Base-by-base conservation (phyloP, 2,797 vertebrate genomes). In the Aplochiton taeniatus region DNA sequence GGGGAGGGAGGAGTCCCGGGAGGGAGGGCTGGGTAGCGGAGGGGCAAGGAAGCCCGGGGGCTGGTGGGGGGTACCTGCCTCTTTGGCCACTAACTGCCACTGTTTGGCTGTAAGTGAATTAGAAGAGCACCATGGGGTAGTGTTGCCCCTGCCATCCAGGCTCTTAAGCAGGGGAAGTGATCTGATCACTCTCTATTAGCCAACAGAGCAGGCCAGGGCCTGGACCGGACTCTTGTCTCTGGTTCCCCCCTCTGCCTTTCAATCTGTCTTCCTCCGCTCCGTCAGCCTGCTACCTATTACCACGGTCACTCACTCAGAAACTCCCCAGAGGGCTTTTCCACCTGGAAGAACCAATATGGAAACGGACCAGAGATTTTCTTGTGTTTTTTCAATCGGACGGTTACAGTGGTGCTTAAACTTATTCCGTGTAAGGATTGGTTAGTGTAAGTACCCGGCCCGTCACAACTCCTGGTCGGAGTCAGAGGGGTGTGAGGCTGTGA, bases 21-120 rank as follows among this genome's bases (percentile, higher is more conserved):
- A 47, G 47, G 20, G 58, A 51, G 50, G 17, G 42, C 16, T 44
- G 11, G 43, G 12, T n/a, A 41, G 54, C 12, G 8, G 19, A n/a
- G 47, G 20, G 19, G 46, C 11, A 16, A 13, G 43, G 17, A 14
- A 9, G n/a, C 9, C 63, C 73, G 77, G 57, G 31, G 43, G 48
- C 52, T 67, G 79, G 80, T 72, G 75, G 72, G 75, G 69, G 80
- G 77, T 89, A 88, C 85, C 87, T 89, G 85, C 78, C 72, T 88
- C 66, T 77, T 75, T 68, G 77, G 76, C 83, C 78, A 70, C 85
- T 85, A 79, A 89, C 81, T 89, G 85, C 89, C 84, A 84, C 85
- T 89, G 87, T 80, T 84, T 59, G 64, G 44, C 68, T 76, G 70
- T 89, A 89, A 91, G 87, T 75, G 63, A 79, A 86, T 91, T 88